Evolutionary conservation across 2,888 invertebrate species (phyloP).

Genomic region (Dendrolimus houi): DNA sequence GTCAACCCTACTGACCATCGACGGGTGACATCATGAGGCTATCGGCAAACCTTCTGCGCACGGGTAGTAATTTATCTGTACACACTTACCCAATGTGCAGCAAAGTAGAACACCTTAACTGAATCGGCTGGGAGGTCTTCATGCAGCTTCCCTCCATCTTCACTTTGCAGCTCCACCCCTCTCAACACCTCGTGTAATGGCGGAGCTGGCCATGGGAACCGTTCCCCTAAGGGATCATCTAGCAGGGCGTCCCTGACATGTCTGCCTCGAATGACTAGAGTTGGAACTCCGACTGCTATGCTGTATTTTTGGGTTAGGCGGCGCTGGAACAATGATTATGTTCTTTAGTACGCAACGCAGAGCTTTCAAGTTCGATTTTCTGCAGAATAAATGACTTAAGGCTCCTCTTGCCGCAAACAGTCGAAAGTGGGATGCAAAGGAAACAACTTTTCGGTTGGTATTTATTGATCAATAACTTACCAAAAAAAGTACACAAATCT

Average conservation of each 20-base stretch:
- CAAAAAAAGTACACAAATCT: too few species aligned
- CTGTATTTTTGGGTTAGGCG: slow-evolving; percentile 85
- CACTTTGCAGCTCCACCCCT: slow-evolving; percentile 62
- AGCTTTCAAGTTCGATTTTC: too few species aligned
- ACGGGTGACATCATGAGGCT: too few species aligned
- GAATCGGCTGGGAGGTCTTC: slow-evolving; percentile 77
- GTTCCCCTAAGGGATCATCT: slow-evolving; percentile 79
- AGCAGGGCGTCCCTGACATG: slow-evolving; percentile 80
- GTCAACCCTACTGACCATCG: too few species aligned
- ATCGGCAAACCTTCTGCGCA: too few species aligned
- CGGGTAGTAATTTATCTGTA: neutral
- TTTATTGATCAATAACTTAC: too few species aligned
- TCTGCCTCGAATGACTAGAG: slow-evolving; percentile 83
- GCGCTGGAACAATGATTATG: slow-evolving; percentile 67
- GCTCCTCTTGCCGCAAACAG: too few species aligned
- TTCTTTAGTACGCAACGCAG: too few species aligned
- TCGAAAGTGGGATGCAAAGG: too few species aligned
- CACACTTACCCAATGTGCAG: slow-evolving; percentile 89
- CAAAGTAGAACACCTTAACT: slow-evolving; percentile 88
- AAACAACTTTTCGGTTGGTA: too few species aligned
- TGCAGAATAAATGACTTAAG: too few species aligned
- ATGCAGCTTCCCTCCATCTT: slow-evolving; percentile 56
- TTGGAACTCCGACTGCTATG: slow-evolving; percentile 85
- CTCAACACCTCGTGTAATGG: slow-evolving; percentile 77
- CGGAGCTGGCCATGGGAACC: slow-evolving; percentile 88